These are phyloP conservation scores for Meriones psammophilus DNA, from an alignment of 2,797 vertebrate species.

Conservation along the genomic window DNA sequence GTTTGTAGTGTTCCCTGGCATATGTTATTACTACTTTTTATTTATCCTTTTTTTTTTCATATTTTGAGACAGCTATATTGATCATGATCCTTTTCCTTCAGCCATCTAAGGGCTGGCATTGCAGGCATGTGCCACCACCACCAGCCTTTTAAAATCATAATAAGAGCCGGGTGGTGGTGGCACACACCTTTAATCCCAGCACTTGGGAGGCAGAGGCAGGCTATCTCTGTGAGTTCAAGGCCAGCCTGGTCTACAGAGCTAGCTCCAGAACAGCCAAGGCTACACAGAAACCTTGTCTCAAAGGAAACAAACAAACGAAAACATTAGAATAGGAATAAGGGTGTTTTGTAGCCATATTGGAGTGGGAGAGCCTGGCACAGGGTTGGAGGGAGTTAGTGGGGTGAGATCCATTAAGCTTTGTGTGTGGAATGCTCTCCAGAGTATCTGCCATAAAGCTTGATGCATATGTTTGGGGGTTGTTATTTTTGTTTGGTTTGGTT, in stretches of 20 bases:
- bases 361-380: fast-evolving
- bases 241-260: neutral
- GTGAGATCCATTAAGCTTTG: fast-evolving
- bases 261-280: neutral
- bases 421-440: neutral
- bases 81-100: neutral
- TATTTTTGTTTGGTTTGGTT: neutral
- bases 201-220: neutral
- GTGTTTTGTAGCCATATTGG: fast-evolving
- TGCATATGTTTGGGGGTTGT: neutral
- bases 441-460: neutral
- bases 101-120: neutral
- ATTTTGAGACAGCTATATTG: neutral
- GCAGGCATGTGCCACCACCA: neutral
- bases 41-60: neutral
- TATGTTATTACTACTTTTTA: neutral
- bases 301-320: neutral
- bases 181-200: neutral
- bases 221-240: neutral
- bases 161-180: neutral
- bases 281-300: neutral
- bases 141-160: neutral
- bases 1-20: neutral
- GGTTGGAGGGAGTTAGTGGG: neutral
- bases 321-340: neutral